A percentile compares a stretch with the other conserved stretches of the same genome.
These are phyloP conservation scores for Dendroctonus valens DNA, from an alignment of 1,140 invertebrate genomes.

Conservation along the genomic window DNA sequence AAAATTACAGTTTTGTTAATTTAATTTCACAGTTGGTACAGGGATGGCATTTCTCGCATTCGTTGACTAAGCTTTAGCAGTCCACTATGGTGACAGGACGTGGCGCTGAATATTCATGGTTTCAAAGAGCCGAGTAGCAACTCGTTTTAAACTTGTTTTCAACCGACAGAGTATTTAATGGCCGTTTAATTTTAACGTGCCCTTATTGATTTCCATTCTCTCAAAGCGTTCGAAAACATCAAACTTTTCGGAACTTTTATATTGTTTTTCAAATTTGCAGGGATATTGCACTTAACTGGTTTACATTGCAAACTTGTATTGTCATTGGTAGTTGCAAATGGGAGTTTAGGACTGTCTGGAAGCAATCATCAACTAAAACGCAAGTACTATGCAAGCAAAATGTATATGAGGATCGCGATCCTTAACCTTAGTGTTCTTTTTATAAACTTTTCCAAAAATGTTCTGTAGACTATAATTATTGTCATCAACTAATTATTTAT, in stretches of 20 bases:
- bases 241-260: slow-evolving; percentile 25
- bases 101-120: slow-evolving; percentile 37
- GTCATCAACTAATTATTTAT: too few relatives aligned
- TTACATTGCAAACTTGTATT: too few relatives aligned
- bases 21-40: slow-evolving; percentile 17
- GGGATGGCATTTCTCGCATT: slow-evolving; percentile 22
- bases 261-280: slow-evolving; percentile 20
- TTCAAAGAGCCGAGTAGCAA: slow-evolving; percentile 27
- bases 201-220: slow-evolving; percentile 22
- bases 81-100: slow-evolving; percentile 21
- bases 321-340: too few relatives aligned
- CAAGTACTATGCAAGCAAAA: too few relatives aligned
- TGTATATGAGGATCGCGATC: too few relatives aligned
- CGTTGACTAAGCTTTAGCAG: slow-evolving; percentile 21
- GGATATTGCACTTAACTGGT: not conserved
- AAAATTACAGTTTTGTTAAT: slow-evolving; percentile 6
- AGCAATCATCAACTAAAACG: too few relatives aligned
- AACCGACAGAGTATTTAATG: slow-evolving; percentile 32
- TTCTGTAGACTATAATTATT: too few relatives aligned
- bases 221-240: not conserved
- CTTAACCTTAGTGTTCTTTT: too few relatives aligned
- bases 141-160: slow-evolving; percentile 32
- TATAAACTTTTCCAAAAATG: too few relatives aligned
- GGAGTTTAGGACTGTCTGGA: too few relatives aligned
- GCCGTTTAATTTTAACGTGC: slow-evolving; percentile 32